Evolutionary conservation across 2,888 invertebrate species (phyloP), one percentile per base, ranked within the genome.

Genomic region (Achlya flavicornis): DNA sequence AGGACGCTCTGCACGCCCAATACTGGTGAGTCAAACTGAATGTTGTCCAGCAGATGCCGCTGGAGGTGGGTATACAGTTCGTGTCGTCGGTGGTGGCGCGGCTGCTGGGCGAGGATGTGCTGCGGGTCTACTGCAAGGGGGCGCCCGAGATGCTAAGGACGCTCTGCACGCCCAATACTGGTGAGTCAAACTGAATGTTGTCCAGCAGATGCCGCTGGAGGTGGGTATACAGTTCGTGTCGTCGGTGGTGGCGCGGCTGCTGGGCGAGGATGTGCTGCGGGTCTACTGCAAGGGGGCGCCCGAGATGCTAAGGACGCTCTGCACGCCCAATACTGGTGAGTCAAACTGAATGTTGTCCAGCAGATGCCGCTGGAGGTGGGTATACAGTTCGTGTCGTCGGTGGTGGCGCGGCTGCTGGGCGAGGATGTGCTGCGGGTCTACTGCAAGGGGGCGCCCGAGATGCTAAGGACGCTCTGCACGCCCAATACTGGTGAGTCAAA

Each of bases 361-460:
- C 33, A 33, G 33, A n/a, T n/a, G n/a, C n/a, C 33, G 5, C 33
- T n/a, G n/a, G n/a, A n/a, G n/a, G n/a, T n/a, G n/a, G n/a, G n/a
- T n/a, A n/a, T n/a, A n/a, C 97, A 98, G 61, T 98, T 98, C 86
- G 97, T 97, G 14, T 99, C 98, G 2, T 97, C 98, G 1, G 98
- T 99, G 0, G 97, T 98, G 61, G 96, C 96, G 0, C 95, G 98
- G 3, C 95, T 96, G 35, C 88, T 98, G 4, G 96, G 96, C 3
- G 96, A 96, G 11, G 94, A 95, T 41, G 95, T 96, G 63, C 96
- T 97, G 76, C 96, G 97, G 69, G 95, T 98, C 0, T 99, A 96
- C 86, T 97, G 97, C 80, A 99, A 99, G 88, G 99, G 98, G 0
- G 97, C 98, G 3, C 99, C 99, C 0, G 99, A 99, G 89, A 98